A percentile compares a stretch with the other conserved stretches of the same genome.
These are phyloP conservation scores for Leptodactylus fallax DNA, from an alignment of 2,797 vertebrate genomes.

Conservation along the genomic window DNA sequence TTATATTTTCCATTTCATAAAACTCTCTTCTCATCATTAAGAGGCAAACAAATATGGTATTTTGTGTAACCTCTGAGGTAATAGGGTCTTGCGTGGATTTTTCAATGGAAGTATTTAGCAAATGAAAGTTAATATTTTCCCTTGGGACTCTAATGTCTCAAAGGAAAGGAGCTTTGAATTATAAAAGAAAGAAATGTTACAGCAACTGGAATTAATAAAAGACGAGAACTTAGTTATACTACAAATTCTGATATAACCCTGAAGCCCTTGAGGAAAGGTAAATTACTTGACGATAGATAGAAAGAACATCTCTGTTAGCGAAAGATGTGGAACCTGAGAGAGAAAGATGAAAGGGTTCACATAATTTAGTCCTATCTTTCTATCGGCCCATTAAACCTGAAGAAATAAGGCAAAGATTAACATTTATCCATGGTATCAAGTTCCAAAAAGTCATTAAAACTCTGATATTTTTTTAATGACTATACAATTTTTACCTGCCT, in stretches of 20 bases:
- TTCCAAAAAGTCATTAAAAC: not conserved
- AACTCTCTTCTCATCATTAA: constrained; percentile 54
- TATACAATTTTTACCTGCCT: not conserved
- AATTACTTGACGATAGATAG: constrained; percentile 20
- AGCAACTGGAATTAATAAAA: constrained; percentile 56
- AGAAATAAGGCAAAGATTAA: not conserved
- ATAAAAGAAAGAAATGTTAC: constrained; percentile 51
- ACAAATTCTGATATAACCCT: constrained; percentile 38
- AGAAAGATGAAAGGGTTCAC: constrained; percentile 36
- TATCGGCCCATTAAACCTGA: not conserved
- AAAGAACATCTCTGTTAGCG: constrained; percentile 35
- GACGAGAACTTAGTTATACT: constrained; percentile 36
- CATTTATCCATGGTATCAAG: not conserved
- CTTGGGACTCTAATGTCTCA: constrained; percentile 49
- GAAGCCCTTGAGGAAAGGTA: constrained; percentile 18
- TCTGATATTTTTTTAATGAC: not conserved
- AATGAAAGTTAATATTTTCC: constrained; percentile 59
- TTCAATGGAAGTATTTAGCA: constrained; percentile 54
- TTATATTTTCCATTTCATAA: constrained; percentile 56
- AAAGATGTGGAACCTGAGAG: constrained; percentile 2
- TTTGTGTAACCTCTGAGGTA: constrained; percentile 52
- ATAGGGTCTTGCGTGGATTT: constrained; percentile 41
- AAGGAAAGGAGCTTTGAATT: constrained; percentile 57
- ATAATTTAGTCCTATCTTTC: constrained; percentile 1
- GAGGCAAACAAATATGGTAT: constrained; percentile 57